Evolutionary conservation across 1,140 invertebrate genomes (phyloP).

Genomic region (Trichogramma pretiosum): DNA sequence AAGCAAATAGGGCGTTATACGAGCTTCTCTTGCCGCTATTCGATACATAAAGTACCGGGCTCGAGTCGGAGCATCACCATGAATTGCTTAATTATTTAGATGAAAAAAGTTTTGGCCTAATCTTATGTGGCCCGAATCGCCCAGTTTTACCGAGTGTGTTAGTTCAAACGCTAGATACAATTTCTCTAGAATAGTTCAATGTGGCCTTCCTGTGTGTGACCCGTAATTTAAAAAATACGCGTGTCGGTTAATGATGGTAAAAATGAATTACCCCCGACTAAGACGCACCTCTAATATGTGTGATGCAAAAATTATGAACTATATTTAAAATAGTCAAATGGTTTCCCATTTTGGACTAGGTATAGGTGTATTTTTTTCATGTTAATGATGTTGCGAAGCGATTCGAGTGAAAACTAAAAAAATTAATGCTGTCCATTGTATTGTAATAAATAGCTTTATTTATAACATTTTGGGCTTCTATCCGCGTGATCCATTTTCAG

Average conservation of each 20-base stretch:
- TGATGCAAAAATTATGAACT: slow-evolving; percentile 10
- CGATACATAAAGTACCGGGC: background rate
- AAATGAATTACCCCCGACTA: background rate
- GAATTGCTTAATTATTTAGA: slow-evolving; percentile 13
- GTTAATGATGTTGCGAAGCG: slow-evolving; percentile 19
- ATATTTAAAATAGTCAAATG: no score
- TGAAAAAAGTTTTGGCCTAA: slow-evolving; percentile 13
- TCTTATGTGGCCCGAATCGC: slow-evolving; percentile 5
- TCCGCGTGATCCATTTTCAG: slow-evolving; percentile 7
- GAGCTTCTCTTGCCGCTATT: background rate
- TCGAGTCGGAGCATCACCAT: slow-evolving; percentile 11
- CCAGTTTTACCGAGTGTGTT: slow-evolving; percentile 17
- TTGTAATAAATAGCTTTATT: slow-evolving; percentile 18
- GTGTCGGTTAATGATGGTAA: background rate
- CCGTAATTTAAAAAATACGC: slow-evolving; percentile 5
- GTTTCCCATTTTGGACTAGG: no score
- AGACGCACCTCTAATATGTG: background rate
- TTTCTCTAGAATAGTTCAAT: slow-evolving; percentile 45
- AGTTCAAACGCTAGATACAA: slow-evolving; percentile 35
- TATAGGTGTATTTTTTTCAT: slow-evolving; percentile 14
- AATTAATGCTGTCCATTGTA: slow-evolving; percentile 22
- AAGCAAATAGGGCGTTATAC: no score
- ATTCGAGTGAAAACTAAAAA: slow-evolving; percentile 12
- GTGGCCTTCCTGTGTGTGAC: slow-evolving; percentile 44
- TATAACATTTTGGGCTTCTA: slow-evolving; percentile 9